Evolutionary conservation across 2,888 invertebrate genomes (phyloP), one percentile per base, ranked within the genome.

Genomic region (Schizaphis graminum): DNA sequence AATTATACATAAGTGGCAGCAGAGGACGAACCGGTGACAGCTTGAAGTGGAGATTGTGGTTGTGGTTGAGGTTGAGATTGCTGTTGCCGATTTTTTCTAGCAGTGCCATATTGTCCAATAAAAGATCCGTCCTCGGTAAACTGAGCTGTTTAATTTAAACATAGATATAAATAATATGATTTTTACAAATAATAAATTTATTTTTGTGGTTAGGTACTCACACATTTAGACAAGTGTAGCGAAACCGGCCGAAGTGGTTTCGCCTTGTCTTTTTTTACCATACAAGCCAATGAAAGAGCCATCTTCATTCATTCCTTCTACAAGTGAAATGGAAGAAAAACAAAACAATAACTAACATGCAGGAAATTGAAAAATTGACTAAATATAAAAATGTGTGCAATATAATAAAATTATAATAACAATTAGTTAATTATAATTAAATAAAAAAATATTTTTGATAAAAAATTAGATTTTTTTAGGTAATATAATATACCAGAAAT

Each of bases 211-310:
- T 95, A 96, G 96, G 96, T 97, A 94, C 87, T 93, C n/a, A 94
- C 94, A 89, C 84, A 88, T 84, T 95, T 97, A 98, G 96, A 98
- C 98, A 96, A 98, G 97, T 95, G 98, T 98, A 95, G 98, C 98
- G 97, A 98, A 98, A 96, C 97, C 98, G 96, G 98, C 98, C 95
- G 98, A 97, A 95, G 98, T 97, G 95, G 97, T 97, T 96, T 98
- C 98, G 95, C 97, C 96, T 94, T 95, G 97, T 95, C 97, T 97
- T 96, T 98, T 98, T 96, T 98, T 97, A 95, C 98, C 98, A 96
- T 98, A 99, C 96, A 98, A 98, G 95, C 99, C 99, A 96, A 99
- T 99, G 97, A 99, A 99, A 95, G 99, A 99, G 95, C 99, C 99
- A 96, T 99, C 99, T 97, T 99, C 99, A 97, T 98, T 98, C 98